A percentile compares a stretch with the other conserved stretches of the same genome.
Conservation (phyloP, 2,888 invertebrate species). For the Beris chalybata region DNA sequence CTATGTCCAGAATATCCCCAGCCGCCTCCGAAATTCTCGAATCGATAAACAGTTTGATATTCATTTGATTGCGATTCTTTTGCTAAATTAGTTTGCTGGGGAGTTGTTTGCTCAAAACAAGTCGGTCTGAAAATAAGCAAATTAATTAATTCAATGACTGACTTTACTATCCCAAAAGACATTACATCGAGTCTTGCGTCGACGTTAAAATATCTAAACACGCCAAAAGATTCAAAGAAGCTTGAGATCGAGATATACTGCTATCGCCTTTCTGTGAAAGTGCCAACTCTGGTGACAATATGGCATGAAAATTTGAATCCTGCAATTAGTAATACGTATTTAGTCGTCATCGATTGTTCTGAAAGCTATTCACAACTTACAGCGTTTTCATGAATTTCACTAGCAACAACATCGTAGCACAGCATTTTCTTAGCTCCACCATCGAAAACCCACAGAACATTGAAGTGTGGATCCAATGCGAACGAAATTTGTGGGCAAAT, state of each 20-base stretch:
- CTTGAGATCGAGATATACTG: conserved; percentile 79
- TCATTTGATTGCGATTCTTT: conserved; percentile 52
- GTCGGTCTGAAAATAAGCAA: conserved; percentile 45
- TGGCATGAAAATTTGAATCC: conserved; percentile 58
- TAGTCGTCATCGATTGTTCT: too few relatives aligned
- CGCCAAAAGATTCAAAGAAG: conserved; percentile 86
- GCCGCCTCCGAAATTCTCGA: conserved; percentile 94
- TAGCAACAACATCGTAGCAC: conserved; percentile 83
- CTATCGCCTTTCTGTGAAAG: conserved; percentile 72
- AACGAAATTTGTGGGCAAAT: conserved; percentile 54
- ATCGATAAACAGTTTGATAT: conserved; percentile 71
- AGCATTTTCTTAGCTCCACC: conserved; percentile 63
- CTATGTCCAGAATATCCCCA: conserved; percentile 99
- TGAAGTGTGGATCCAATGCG: conserved; percentile 83
- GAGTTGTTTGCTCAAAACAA: conserved; percentile 52
- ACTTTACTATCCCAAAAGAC: not conserved
- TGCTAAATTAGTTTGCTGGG: conserved; percentile 48
- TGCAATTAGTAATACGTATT: conserved; percentile 34
- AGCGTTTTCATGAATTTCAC: conserved; percentile 61
- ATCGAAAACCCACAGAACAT: conserved; percentile 91
- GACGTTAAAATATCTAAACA: conserved; percentile 87
- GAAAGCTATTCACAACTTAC: conserved; percentile 42
- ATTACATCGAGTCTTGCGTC: conserved; percentile 70
- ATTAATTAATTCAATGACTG: too few relatives aligned
- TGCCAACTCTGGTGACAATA: conserved; percentile 79